Conservation (phyloP, 2,888 invertebrate genomes). For the Xylocampa areola region DNA sequence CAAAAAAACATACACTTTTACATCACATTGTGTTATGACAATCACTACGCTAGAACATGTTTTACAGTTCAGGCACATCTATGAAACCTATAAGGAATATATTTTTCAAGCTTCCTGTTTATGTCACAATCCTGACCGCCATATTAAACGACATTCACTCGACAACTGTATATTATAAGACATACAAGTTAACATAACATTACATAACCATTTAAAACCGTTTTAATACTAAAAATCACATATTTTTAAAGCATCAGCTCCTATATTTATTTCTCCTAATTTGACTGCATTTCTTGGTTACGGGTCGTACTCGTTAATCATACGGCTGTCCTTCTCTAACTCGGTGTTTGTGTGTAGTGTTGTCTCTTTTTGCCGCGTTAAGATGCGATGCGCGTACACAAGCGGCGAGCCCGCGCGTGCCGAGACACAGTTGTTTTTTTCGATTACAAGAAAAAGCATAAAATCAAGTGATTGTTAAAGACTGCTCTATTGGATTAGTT, state of each 20-base stretch:
- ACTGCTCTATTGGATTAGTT: conserved; percentile 72
- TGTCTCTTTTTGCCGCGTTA: conserved; percentile 72
- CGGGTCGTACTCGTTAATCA: conserved; percentile 81
- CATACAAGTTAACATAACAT: conserved; percentile 1
- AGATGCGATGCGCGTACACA: conserved; percentile 79
- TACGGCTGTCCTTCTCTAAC: conserved; percentile 67
- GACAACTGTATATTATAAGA: conserved; percentile 17
- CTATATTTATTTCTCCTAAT: conserved; percentile 86
- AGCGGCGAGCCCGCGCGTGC: conserved; percentile 81
- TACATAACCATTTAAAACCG: conserved; percentile 18
- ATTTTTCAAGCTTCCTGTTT: conserved; percentile 57
- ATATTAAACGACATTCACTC: conserved; percentile 29
- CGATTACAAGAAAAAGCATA: conserved; percentile 82
- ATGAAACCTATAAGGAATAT: conserved; percentile 49
- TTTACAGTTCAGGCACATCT: conserved; percentile 48
- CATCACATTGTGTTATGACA: too few relatives aligned
- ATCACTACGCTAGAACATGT: conserved; percentile 26
- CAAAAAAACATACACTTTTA: too few relatives aligned
- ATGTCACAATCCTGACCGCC: conserved; percentile 41
- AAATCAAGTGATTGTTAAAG: conserved; percentile 77
- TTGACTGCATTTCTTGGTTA: conserved; percentile 85
- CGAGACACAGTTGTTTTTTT: conserved; percentile 75
- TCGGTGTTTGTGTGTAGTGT: conserved; percentile 28
- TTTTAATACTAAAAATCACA: conserved; percentile 40
- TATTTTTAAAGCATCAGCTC: conserved; percentile 65